These are phyloP conservation scores for Corydoras sp. DNA, from an alignment of 2,113 vertebrate genomes.

Conservation along the genomic window DNA sequence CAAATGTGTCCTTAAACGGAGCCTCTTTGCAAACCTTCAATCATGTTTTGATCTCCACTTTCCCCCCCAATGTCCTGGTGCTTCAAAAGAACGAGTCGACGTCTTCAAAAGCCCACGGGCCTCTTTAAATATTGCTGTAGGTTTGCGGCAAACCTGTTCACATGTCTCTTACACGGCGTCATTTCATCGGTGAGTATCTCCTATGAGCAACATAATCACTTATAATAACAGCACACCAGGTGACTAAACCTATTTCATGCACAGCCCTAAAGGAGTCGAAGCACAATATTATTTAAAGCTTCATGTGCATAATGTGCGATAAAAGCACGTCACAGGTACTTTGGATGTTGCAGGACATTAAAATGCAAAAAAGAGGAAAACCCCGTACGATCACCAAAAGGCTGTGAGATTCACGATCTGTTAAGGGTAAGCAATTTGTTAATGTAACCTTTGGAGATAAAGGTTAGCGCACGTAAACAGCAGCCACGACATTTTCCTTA, in stretches of 20 bases:
- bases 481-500: not conserved
- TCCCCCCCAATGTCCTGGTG: slow-evolving; percentile 31
- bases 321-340: not conserved
- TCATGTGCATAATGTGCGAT: not conserved
- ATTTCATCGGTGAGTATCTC: too few species aligned
- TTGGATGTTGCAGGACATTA: too few species aligned
- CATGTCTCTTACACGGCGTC: too few species aligned
- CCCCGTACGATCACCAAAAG: slow-evolving; percentile 5
- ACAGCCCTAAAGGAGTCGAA: slow-evolving; percentile 1
- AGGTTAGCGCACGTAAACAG: slow-evolving; percentile 14
- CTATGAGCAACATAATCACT: not conserved
- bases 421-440: slow-evolving; percentile 3
- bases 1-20: slow-evolving; percentile 39
- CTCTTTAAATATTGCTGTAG: slow-evolving; percentile 38
- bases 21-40: slow-evolving; percentile 33
- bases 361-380: too few species aligned
- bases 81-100: slow-evolving; percentile 37
- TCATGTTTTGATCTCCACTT: slow-evolving; percentile 41
- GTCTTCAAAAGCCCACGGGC: slow-evolving; percentile 33
- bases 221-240: slow-evolving; percentile 3
- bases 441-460: slow-evolving; percentile 7
- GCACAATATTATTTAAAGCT: not conserved
- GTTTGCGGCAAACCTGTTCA: not conserved
- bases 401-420: not conserved
- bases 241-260: too few species aligned